Evolutionary conservation across 2,797 vertebrate genomes (phyloP).

Genomic region (Eulemur mongoz): DNA sequence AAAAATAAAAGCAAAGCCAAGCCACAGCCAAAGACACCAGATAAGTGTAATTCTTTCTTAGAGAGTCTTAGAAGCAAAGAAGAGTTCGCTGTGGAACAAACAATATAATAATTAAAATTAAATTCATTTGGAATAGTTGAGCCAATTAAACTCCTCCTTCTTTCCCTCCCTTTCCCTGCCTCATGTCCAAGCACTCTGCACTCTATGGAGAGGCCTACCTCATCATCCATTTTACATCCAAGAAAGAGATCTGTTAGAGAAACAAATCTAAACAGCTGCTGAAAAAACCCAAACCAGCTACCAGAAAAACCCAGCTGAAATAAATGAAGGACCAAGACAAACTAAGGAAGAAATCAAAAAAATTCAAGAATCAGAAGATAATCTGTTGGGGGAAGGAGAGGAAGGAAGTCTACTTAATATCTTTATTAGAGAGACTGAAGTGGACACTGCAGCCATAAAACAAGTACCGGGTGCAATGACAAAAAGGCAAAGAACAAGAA

Average conservation of each 20-base stretch:
- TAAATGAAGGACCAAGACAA: neutral
- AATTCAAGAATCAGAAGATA: neutral
- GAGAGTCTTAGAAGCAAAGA: neutral
- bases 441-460: neutral
- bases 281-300: neutral
- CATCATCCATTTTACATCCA: neutral
- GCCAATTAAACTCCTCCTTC: neutral
- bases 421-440: neutral
- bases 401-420: neutral
- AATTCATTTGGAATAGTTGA: neutral
- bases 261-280: neutral
- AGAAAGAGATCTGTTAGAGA: neutral
- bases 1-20: conserved; percentile 32
- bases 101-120: neutral
- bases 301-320: neutral
- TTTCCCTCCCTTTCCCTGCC: neutral
- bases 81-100: neutral
- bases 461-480: neutral
- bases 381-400: no score
- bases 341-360: conserved; percentile 1
- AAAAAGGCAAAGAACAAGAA: neutral
- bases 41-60: neutral
- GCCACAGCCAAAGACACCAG: neutral
- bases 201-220: neutral
- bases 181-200: neutral